Evolutionary conservation across 2,888 invertebrate species (phyloP).

Genomic region (Chouioia cunea): DNA sequence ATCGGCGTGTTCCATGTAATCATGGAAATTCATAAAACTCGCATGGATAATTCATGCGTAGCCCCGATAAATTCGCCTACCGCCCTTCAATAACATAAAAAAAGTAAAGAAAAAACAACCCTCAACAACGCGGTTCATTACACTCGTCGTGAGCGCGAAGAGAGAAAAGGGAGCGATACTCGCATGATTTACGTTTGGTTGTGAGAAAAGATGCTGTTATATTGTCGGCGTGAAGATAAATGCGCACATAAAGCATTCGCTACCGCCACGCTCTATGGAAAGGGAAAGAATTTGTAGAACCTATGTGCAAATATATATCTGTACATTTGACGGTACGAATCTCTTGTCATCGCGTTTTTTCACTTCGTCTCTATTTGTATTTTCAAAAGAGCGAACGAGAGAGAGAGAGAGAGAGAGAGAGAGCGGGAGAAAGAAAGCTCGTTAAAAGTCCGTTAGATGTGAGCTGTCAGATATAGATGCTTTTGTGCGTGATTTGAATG

Average conservation of each 20-base stretch:
- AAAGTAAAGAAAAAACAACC: constrained; percentile 10
- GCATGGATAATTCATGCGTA: too few species aligned
- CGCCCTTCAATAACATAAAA: neutral
- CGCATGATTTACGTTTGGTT: constrained; percentile 43
- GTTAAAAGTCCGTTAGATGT: constrained; percentile 67
- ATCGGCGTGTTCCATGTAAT: too few species aligned
- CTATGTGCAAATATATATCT: constrained; percentile 32
- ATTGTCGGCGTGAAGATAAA: constrained; percentile 45
- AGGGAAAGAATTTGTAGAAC: constrained; percentile 42
- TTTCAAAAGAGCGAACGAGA: neutral
- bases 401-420: neutral
- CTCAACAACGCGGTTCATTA: constrained; percentile 31
- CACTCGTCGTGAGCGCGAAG: constrained; percentile 7
- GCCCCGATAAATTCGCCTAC: too few species aligned
- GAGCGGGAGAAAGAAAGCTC: constrained; percentile 64
- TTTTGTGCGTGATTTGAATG: constrained; percentile 68
- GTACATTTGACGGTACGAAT: constrained; percentile 6
- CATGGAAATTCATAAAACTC: too few species aligned
- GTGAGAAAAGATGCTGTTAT: constrained; percentile 47
- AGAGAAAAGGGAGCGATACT: neutral
- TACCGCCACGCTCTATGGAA: constrained; percentile 34
- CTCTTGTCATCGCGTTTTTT: constrained; percentile 41
- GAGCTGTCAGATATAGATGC: constrained; percentile 65
- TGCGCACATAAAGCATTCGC: constrained; percentile 42
- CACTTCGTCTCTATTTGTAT: constrained; percentile 5